Evolutionary conservation across 2,888 invertebrate genomes (phyloP).

Genomic region (Chirona hameri): DNA sequence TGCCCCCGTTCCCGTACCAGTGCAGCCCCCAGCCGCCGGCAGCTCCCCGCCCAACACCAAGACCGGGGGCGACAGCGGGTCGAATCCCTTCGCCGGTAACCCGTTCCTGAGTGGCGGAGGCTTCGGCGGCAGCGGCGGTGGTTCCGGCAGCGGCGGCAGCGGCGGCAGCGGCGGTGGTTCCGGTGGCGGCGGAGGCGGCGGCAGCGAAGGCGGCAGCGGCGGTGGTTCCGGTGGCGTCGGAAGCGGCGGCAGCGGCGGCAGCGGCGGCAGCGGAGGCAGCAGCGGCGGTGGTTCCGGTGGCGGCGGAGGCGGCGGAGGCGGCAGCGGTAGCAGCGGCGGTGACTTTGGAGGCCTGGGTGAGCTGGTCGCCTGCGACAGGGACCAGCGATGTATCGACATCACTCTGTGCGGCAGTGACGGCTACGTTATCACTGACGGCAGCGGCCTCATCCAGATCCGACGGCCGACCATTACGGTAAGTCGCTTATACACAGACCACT

Average conservation of each 20-base stretch:
- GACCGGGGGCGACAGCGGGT: not conserved
- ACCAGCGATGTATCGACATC: slow-evolving; percentile 33
- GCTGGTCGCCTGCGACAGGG: not conserved
- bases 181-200: too few relatives aligned
- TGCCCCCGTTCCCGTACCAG: not conserved
- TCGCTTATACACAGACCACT: too few relatives aligned
- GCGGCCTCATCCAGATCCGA: slow-evolving; percentile 32
- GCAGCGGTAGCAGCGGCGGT: not conserved
- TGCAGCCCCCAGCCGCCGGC: not conserved
- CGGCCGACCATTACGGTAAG: not conserved
- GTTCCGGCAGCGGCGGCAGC: too few relatives aligned
- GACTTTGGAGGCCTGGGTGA: not conserved
- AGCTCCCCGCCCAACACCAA: not conserved
- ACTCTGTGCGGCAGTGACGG: slow-evolving; percentile 36
- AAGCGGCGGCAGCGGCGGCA: too few relatives aligned
- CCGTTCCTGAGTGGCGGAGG: not conserved
- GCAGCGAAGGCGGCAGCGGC: too few relatives aligned
- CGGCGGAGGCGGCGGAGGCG: too few relatives aligned
- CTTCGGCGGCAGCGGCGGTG: not conserved
- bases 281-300: too few relatives aligned
- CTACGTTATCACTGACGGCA: slow-evolving; percentile 34
- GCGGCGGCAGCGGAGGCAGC: too few relatives aligned
- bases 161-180: too few relatives aligned
- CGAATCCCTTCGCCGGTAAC: not conserved
- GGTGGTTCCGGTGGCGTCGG: too few relatives aligned